Percentiles rank a stretch among this genome's conserved stretches.
These are phyloP conservation scores for Shargacucullia verbasci DNA, from an alignment of 2,888 invertebrate species.

Conservation along the genomic window DNA sequence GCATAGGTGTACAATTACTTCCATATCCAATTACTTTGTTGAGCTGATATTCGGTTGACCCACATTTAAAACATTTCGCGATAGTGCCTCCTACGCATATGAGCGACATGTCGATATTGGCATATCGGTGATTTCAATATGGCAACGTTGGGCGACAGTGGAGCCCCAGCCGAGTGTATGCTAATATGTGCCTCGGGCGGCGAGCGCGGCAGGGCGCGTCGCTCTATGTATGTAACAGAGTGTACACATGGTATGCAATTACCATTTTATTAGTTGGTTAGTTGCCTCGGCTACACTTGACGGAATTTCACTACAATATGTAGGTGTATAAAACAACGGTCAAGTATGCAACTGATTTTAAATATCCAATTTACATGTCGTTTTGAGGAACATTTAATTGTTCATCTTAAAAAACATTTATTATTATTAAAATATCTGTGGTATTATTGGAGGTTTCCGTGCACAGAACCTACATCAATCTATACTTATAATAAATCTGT, in stretches of 20 bases:
- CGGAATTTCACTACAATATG: conserved; percentile 45
- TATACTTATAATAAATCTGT: too few species aligned
- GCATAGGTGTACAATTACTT: conserved; percentile 80
- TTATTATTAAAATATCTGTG: neutral
- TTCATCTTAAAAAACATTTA: conserved; percentile 3
- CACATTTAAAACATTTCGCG: conserved; percentile 77
- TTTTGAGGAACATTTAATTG: conserved; percentile 20
- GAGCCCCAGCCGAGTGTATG: conserved; percentile 64
- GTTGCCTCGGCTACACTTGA: conserved; percentile 38
- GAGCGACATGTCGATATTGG: conserved; percentile 77
- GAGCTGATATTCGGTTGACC: conserved; percentile 78
- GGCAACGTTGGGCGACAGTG: conserved; percentile 54
- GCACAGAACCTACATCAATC: neutral
- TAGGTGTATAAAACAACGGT: conserved; percentile 32
- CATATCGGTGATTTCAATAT: conserved; percentile 72
- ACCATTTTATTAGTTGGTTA: conserved; percentile 58
- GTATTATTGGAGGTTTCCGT: neutral
- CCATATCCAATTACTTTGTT: conserved; percentile 75
- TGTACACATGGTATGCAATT: conserved; percentile 57
- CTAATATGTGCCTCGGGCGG: conserved; percentile 72
- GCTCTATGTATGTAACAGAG: conserved; percentile 51
- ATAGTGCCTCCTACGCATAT: conserved; percentile 76
- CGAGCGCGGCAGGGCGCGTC: conserved; percentile 61
- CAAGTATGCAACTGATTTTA: conserved; percentile 1
- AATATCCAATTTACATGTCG: neutral